These are phyloP conservation scores for Machaerirhynchus nigripectus DNA, from an alignment of 2,113 vertebrate species.

Conservation along the genomic window DNA sequence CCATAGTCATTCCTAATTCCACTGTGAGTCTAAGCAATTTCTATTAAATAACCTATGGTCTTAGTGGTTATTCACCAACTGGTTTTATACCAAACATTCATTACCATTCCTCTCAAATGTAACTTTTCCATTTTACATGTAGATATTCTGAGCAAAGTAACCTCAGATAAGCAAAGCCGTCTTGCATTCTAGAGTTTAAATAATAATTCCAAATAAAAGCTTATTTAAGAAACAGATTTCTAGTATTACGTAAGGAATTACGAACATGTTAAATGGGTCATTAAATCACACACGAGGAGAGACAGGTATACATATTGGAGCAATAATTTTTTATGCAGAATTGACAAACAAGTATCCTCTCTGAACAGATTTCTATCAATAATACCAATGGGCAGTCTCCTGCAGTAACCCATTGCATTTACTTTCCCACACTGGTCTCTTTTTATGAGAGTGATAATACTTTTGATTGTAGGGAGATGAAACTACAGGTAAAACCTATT, in stretches of 20 bases:
- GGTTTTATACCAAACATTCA: background rate
- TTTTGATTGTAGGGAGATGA: background rate
- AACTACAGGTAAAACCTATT: background rate
- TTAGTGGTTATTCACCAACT: background rate
- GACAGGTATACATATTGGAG: conserved; percentile 33
- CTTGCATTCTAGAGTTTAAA: conserved; percentile 4
- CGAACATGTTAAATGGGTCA: conserved; percentile 5
- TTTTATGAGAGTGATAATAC: background rate
- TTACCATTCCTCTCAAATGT: background rate
- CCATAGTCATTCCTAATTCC: background rate
- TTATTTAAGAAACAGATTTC: conserved; percentile 38
- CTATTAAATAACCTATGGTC: background rate
- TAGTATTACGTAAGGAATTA: conserved; percentile 38
- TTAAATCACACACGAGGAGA: conserved; percentile 26
- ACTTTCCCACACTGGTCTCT: background rate
- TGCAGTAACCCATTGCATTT: background rate
- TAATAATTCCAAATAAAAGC: background rate
- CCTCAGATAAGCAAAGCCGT: background rate
- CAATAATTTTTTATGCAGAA: background rate
- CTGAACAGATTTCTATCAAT: background rate
- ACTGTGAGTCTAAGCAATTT: background rate
- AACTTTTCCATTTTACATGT: background rate
- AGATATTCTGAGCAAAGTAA: background rate
- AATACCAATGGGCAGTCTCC: background rate
- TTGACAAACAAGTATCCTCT: background rate